Evolutionary conservation across 2,113 vertebrate species (phyloP).

Genomic region (Progne subis): DNA sequence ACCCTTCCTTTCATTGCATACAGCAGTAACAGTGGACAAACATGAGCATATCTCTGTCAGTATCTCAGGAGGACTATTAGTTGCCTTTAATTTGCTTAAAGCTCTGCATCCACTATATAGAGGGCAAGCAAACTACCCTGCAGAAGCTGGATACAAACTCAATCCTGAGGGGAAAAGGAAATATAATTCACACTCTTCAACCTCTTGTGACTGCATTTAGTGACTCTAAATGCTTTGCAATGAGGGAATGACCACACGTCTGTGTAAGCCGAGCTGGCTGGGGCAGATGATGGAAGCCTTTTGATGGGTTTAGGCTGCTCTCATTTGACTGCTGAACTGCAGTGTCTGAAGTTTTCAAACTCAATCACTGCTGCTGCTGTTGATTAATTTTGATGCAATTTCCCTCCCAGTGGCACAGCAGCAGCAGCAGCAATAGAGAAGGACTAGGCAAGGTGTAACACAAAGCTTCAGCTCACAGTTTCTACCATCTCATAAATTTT

Average conservation of each 20-base stretch:
- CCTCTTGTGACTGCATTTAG: neutral
- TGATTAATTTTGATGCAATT: slow-evolving; percentile 24
- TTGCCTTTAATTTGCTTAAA: neutral
- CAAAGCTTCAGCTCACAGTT: neutral
- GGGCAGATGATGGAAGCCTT: neutral
- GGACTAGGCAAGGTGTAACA: neutral
- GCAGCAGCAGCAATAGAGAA: neutral
- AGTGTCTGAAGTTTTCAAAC: slow-evolving; percentile 23
- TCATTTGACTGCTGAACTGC: slow-evolving; percentile 25
- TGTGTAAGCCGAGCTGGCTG: fast-evolving
- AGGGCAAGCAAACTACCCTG: neutral
- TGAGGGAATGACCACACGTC: neutral
- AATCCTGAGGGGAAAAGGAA: neutral
- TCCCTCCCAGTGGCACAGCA: neutral
- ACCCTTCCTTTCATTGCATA: neutral
- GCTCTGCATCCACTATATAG: neutral
- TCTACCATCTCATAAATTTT: neutral
- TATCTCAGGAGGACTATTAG: neutral
- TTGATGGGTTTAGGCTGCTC: slow-evolving; percentile 29
- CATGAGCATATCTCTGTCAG: neutral
- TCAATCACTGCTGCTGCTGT: slow-evolving; percentile 22
- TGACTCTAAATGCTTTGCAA: neutral
- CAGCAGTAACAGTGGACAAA: neutral
- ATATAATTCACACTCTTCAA: neutral
- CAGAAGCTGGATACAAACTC: neutral